phyloP scores from a whole-genome alignment of 2,797 vertebrate genomes.

The Sus cebifrons region DNA sequence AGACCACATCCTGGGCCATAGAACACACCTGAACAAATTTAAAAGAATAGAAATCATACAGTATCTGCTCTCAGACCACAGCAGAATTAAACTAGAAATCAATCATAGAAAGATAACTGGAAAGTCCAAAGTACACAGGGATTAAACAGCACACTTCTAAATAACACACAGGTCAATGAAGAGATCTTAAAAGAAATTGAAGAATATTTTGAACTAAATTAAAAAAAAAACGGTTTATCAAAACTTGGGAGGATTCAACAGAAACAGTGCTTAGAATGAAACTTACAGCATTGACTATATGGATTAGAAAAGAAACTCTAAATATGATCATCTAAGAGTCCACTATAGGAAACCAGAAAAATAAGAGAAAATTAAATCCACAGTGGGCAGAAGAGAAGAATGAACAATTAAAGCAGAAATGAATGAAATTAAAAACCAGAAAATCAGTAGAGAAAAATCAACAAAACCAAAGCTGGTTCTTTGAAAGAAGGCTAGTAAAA shows the following conservation, averaged over 20 bases:
- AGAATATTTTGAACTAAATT: conserved; percentile 30
- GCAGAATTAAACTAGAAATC: neutral
- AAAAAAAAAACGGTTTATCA: neutral
- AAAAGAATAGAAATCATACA: neutral
- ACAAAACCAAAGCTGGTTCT: neutral
- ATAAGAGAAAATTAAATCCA: neutral
- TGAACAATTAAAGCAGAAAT: neutral
- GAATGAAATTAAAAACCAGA: neutral
- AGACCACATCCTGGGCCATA: neutral
- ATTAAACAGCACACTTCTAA: neutral
- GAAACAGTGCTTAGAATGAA: too few relatives aligned
- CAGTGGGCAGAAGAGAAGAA: neutral
- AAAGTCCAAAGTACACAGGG: neutral
- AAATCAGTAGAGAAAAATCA: neutral
- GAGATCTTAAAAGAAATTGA: neutral
- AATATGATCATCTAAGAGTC: neutral
- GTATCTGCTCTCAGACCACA: neutral
- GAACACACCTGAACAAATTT: neutral
- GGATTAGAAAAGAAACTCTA: conserved; percentile 1
- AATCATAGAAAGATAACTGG: neutral
- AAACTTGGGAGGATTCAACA: neutral
- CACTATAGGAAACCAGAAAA: neutral
- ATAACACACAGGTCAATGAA: neutral
- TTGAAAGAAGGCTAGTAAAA: neutral
- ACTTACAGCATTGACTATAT: neutral